Conservation (phyloP, 2,113 vertebrate genomes). For the Phocoena phocoena region DNA sequence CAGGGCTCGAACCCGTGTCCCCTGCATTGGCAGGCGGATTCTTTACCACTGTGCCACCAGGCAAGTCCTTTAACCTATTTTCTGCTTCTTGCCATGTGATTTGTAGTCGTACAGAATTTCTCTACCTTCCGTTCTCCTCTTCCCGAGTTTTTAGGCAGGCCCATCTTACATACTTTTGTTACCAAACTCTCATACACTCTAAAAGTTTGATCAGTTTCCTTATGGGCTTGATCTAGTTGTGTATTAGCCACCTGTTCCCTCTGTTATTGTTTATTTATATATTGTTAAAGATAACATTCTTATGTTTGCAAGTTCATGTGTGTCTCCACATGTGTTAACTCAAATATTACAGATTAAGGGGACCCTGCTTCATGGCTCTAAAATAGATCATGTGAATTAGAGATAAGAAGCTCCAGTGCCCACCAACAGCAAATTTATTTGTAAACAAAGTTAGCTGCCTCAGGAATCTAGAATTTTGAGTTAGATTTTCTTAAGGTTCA, state of each 20-base stretch:
- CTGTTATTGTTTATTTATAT: neutral
- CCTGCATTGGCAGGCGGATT: too few relatives aligned
- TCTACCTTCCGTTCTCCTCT: neutral
- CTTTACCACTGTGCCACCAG: too few relatives aligned
- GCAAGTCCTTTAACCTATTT: neutral
- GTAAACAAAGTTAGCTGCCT: neutral
- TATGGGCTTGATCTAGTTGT: neutral
- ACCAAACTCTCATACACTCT: neutral
- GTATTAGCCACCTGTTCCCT: neutral
- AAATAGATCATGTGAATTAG: neutral
- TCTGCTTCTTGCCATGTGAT: neutral
- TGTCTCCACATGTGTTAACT: neutral
- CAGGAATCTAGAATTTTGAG: neutral
- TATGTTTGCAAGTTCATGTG: neutral
- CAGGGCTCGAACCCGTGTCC: too few relatives aligned
- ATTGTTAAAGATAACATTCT: neutral
- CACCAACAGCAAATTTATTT: neutral
- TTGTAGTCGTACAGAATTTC: neutral
- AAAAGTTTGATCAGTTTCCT: neutral
- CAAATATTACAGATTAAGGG: neutral
- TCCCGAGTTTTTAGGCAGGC: neutral
- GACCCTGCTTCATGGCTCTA: neutral
- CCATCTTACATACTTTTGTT: neutral
- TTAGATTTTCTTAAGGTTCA: neutral
- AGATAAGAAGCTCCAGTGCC: neutral